Evolutionary conservation across 2,797 vertebrate genomes (phyloP).

Genomic region (Xyrichtys novacula): DNA sequence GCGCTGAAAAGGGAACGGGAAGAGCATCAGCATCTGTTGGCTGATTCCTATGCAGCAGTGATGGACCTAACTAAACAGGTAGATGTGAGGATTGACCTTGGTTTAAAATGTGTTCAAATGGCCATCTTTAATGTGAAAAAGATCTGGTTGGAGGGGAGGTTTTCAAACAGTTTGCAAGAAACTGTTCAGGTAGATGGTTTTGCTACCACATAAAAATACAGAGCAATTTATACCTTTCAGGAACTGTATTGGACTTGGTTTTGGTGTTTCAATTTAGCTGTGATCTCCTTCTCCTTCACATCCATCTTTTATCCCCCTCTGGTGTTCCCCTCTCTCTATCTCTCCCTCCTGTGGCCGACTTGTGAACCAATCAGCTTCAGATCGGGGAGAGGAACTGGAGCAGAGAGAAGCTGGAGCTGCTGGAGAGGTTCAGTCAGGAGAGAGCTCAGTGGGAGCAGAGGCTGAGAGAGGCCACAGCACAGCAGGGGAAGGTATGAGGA

Average conservation of each 20-base stretch:
- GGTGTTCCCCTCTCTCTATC: conserved; percentile 2
- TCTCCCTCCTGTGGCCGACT: conserved; percentile 7
- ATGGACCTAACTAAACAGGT: conserved; percentile 96
- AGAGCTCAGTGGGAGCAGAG: conserved; percentile 93
- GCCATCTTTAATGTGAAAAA: no score
- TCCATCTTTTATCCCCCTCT: conserved; percentile 2
- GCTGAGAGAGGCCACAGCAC: conserved; percentile 85
- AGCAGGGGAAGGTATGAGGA: conserved; percentile 81
- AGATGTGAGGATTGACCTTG: no score
- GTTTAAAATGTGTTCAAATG: no score
- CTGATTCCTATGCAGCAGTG: conserved; percentile 95
- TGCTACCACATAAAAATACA: no score
- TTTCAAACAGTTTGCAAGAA: no score
- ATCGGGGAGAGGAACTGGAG: conserved; percentile 96
- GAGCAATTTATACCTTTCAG: no score
- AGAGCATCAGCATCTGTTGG: conserved; percentile 96
- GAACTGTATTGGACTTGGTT: neutral
- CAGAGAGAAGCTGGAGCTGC: conserved; percentile 94
- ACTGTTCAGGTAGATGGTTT: no score
- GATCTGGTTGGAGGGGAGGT: no score
- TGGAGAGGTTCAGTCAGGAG: conserved; percentile 93
- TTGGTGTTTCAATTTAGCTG: neutral
- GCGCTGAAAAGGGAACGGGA: conserved; percentile 92
- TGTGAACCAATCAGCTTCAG: conserved; percentile 87
- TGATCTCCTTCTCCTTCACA: neutral